A percentile compares a stretch with the other conserved stretches of the same genome.
Evolutionary conservation across 2,888 invertebrate species (phyloP).

Genomic region (Scaptomyza caliginosa): DNA sequence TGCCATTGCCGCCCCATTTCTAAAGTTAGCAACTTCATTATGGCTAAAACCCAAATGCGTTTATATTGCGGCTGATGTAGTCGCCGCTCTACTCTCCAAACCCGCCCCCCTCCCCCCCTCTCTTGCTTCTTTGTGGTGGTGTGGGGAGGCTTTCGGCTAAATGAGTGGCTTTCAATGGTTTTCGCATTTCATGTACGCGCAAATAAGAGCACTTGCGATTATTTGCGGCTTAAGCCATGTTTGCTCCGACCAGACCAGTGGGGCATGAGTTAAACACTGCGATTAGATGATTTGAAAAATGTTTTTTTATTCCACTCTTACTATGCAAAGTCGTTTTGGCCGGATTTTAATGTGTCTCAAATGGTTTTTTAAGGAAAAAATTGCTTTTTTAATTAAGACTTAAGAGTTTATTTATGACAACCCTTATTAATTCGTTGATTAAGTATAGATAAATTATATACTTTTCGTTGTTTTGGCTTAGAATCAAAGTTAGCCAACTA

Average conservation of each 20-base stretch:
- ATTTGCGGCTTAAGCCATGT: conserved; percentile 67
- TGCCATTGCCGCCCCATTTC: conserved; percentile 50
- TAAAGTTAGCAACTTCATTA: conserved; percentile 78
- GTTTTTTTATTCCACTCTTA: neutral
- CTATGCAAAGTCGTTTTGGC: neutral
- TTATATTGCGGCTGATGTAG: conserved; percentile 72
- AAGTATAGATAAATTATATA: neutral
- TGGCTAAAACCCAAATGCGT: conserved; percentile 78
- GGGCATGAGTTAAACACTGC: conserved; percentile 28
- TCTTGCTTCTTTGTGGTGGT: neutral
- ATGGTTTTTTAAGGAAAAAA: neutral
- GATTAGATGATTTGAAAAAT: conserved; percentile 4
- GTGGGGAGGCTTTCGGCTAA: conserved; percentile 42
- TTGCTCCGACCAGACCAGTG: conserved; percentile 39
- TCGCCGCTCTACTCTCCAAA: conserved; percentile 25
- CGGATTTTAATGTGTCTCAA: neutral
- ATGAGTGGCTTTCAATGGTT: conserved; percentile 59
- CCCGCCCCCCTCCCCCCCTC: neutral
- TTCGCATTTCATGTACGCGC: conserved; percentile 42
- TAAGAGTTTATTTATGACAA: neutral
- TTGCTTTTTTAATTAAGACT: neutral
- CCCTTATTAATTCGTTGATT: too few species aligned
- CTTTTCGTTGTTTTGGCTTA: too few species aligned
- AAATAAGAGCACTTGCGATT: conserved; percentile 65
- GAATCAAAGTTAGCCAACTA: too few species aligned